Percentiles rank a stretch among this genome's conserved stretches.
These are phyloP conservation scores for Glyptemys insculpta DNA, from an alignment of 2,797 vertebrate genomes.

Conservation along the genomic window DNA sequence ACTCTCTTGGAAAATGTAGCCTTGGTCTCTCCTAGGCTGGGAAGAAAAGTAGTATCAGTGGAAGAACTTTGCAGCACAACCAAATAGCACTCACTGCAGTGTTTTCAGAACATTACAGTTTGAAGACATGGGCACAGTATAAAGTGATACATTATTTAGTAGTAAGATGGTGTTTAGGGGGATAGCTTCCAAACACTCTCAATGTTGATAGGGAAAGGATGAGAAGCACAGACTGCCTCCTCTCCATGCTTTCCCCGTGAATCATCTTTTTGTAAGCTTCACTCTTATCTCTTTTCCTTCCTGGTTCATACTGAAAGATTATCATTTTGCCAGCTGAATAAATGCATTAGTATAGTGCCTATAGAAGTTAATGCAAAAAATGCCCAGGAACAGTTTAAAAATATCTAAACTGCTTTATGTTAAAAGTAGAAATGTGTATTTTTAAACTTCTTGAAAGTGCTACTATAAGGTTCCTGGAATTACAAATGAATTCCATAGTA, in stretches of 20 bases:
- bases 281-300: not conserved
- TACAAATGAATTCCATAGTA: conserved; percentile 67
- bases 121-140: not conserved
- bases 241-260: not conserved
- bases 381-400: conserved; percentile 1
- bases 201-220: not conserved
- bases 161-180: not conserved
- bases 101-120: not conserved
- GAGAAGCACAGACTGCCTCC: not conserved
- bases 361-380: not conserved
- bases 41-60: not conserved
- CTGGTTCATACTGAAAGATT: not conserved
- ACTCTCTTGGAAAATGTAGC: not conserved
- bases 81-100: not conserved
- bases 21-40: not conserved
- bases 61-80: not conserved
- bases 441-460: conserved; percentile 52
- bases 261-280: not conserved
- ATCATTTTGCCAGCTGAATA: not conserved
- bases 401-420: conserved; percentile 39
- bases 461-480: conserved; percentile 41
- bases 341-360: not conserved
- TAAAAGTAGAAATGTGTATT: conserved; percentile 7
- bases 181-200: not conserved
- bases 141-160: not conserved